These are phyloP conservation scores for Synergus itoensis DNA, from an alignment of 2,888 invertebrate genomes.

Conservation along the genomic window DNA sequence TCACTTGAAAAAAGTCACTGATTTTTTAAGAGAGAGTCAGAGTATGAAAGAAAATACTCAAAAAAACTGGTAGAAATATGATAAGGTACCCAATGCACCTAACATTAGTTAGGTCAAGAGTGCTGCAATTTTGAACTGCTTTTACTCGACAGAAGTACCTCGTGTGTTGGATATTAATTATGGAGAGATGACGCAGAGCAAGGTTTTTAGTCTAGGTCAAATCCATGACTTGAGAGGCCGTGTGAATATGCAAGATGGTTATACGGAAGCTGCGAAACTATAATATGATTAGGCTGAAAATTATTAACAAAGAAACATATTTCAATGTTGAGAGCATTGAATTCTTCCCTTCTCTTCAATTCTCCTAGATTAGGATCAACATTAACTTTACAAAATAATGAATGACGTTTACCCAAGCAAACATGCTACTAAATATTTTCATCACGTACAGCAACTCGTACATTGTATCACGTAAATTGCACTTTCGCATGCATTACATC, in stretches of 20 bases:
- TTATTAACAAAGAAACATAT: background rate
- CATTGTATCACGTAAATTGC: constrained; percentile 18
- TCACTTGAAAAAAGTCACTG: too few relatives aligned
- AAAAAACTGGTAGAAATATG: background rate
- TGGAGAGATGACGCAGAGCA: background rate
- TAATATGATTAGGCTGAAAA: background rate
- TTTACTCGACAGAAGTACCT: background rate
- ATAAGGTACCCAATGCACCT: background rate
- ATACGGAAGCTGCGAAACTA: background rate
- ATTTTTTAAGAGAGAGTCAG: too few relatives aligned
- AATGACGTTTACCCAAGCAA: background rate
- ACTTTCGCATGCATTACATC: constrained; percentile 1
- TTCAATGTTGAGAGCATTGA: background rate
- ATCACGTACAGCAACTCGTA: background rate
- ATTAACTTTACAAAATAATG: background rate
- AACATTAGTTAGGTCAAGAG: background rate
- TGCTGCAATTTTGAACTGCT: background rate
- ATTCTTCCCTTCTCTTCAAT: background rate
- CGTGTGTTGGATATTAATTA: background rate
- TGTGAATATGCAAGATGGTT: background rate
- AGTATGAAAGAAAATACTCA: too few relatives aligned
- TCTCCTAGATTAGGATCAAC: background rate
- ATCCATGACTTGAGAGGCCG: background rate
- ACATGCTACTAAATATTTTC: background rate
- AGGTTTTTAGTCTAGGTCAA: constrained; percentile 6